Percentiles rank a stretch among this genome's conserved stretches.
These are phyloP conservation scores for Candoia aspera DNA, from an alignment of 2,113 vertebrate species.

Conservation along the genomic window DNA sequence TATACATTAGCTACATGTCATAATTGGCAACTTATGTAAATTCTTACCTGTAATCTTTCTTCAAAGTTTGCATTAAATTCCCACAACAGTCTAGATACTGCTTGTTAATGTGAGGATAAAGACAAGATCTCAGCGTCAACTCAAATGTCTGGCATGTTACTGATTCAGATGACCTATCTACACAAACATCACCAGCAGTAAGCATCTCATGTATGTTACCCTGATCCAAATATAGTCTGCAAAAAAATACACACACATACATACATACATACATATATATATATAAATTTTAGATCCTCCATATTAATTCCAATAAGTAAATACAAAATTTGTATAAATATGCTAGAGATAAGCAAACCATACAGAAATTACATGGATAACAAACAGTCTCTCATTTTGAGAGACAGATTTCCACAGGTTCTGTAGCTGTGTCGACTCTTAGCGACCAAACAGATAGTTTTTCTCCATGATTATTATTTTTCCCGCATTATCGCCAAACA, in stretches of 20 bases:
- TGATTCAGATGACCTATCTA: slow-evolving; percentile 93
- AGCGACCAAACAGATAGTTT: background rate
- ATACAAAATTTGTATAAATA: background rate
- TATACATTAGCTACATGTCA: background rate
- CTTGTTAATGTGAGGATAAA: slow-evolving; percentile 94
- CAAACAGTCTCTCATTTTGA: background rate
- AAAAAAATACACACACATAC: no score
- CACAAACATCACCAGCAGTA: slow-evolving; percentile 84
- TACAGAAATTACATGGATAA: background rate
- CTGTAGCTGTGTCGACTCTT: background rate
- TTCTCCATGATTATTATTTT: background rate
- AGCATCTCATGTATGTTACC: slow-evolving; percentile 92
- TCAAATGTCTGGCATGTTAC: slow-evolving; percentile 98
- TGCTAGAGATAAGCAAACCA: background rate
- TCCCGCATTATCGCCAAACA: no score
- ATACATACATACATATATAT: no score
- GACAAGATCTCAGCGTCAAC: slow-evolving; percentile 91
- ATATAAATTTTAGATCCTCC: background rate
- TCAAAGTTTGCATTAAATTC: slow-evolving; percentile 94
- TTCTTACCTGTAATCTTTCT: slow-evolving; percentile 91
- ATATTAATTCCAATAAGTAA: background rate
- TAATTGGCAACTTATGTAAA: background rate
- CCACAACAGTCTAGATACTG: slow-evolving; percentile 96
- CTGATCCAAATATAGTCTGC: slow-evolving; percentile 92
- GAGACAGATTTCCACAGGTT: background rate